Evolutionary conservation across 2,797 vertebrate species (phyloP), one percentile per base, ranked within the genome.

Genomic region (Phrynocephalus forsythii): DNA sequence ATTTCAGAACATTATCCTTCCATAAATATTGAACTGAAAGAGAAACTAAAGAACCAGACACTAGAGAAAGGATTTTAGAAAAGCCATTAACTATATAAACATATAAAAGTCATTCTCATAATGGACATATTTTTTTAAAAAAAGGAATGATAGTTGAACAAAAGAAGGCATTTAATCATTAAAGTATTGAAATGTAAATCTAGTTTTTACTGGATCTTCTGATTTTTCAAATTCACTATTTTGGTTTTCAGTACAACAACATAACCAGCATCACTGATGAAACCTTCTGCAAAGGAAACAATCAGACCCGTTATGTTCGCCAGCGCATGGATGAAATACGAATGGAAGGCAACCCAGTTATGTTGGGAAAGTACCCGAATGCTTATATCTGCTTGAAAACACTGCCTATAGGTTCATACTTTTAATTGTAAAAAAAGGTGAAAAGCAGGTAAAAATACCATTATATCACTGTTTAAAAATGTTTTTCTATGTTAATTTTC

Each of bases 241-340:
- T 94, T 92, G 15, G 85, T 92, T 94, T 95, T 79, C 95, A 99
- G 99, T 98, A 98, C 95, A 99, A 99, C 97, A 99, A 99, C 94
- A 99, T 99, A 95, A 97, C 98, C 9, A 96, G 97, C 1, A 96
- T 99, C 95, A 98, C 95, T 20, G 94, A 96, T 4, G 97, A 98
- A 92, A 99, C 99, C 22, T 99, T 99, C 97, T 99, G 99, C 96
- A 98, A 97, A 95, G 97, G 97, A 52, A 98, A 98, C 79, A 98
- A 99, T 69, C 92, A 98, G 95, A 99, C 98, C 28, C 98, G 97
- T 87, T 99, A 99, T 86, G 97, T 99, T 90, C 97, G 99, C 77
- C 95, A 96, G 0, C 96, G 92, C 20, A 97, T 99, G 94, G 98
- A 96, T 9, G 98, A 99, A 94, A 98, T 99, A 76, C 96, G 98